Evolutionary conservation across 2,113 vertebrate genomes (phyloP), one percentile per base, ranked within the genome.

Genomic region (Pithys albifrons): DNA sequence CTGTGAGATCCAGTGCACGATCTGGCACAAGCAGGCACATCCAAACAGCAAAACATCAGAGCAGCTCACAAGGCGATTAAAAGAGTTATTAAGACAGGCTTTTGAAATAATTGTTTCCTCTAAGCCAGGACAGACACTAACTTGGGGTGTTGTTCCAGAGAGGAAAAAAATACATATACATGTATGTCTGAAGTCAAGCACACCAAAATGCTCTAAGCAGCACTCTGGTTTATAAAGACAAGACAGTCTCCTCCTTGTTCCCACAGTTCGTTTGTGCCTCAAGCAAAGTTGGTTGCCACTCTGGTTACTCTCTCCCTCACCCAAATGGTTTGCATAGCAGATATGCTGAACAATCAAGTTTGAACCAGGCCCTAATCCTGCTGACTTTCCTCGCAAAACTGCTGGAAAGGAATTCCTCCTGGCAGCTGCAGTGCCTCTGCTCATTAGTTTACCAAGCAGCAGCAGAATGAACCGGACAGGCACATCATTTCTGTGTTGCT

Each of bases 371-470:
- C 95, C 77, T 96, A 97, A 97, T 95, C 96, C 95, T 89, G 96
- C 96, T 96, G 96, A 97, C 95, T 96, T 94, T 89, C 66, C 91
- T 95, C 41, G 4, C 94, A 89, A 29, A 97, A 95, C 96, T 96
- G 91, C 95, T 95, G 94, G 94, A 97, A 95, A 96, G 96, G 96
- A 97, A 96, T 97, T 97, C 95, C 87, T 95, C 91, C 94, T 91
- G 94, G 94, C 96, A 97, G 95, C 96, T 96, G 95, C 96, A 88
- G 52, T 65, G 94, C 91, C 94, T 79, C 84, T 85, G 91, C 95
- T 96, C 93, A 72, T 95, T 87, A 94, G 87, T 25, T 89, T 58
- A 91, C 95, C 81, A 41, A 88, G 93, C 93, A 95, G 89, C 94
- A 82, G 89, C 57, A 91, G 89, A 92, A 77, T 10, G 27, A n/a